Percentiles rank a stretch among this genome's conserved stretches.
Evolutionary conservation across 2,113 vertebrate species (phyloP).

Genomic region (Strix aluco): DNA sequence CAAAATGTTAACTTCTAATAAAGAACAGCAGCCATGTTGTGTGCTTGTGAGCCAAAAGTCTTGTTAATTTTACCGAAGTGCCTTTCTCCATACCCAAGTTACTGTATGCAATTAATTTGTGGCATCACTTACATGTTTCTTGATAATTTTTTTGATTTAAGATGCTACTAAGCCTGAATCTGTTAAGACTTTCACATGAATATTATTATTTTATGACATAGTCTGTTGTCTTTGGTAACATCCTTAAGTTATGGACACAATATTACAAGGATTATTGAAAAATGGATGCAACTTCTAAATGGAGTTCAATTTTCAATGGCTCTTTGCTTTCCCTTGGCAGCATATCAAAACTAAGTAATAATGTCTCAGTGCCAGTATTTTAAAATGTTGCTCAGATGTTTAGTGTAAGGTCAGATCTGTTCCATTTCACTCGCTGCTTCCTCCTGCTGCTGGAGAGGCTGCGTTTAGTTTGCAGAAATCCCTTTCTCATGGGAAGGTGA

Average conservation of each 20-base stretch:
- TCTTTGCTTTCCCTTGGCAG: slow-evolving; percentile 29
- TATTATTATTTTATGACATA: not conserved
- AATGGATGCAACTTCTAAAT: not conserved
- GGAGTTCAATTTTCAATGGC: not conserved
- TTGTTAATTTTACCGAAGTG: not conserved
- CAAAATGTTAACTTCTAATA: not conserved
- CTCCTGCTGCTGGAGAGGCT: not conserved
- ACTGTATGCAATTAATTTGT: not conserved
- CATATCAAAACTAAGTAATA: slow-evolving; percentile 40
- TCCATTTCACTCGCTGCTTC: slow-evolving; percentile 16
- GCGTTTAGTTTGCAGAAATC: slow-evolving; percentile 26
- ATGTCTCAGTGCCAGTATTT: not conserved
- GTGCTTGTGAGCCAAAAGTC: not conserved
- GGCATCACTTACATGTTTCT: not conserved
- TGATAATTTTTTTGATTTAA: not conserved
- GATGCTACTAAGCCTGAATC: not conserved
- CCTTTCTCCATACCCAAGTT: not conserved
- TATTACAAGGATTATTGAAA: not conserved
- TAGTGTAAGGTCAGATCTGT: slow-evolving; percentile 20
- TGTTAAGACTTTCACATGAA: not conserved
- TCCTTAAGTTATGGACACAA: not conserved
- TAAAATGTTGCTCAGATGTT: slow-evolving; percentile 38
- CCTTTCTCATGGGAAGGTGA: not conserved
- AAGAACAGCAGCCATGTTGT: not conserved
- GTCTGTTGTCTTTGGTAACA: not conserved